phyloP scores from a whole-genome alignment of 2,797 vertebrate genomes.

The Megalops cyprinoides region DNA sequence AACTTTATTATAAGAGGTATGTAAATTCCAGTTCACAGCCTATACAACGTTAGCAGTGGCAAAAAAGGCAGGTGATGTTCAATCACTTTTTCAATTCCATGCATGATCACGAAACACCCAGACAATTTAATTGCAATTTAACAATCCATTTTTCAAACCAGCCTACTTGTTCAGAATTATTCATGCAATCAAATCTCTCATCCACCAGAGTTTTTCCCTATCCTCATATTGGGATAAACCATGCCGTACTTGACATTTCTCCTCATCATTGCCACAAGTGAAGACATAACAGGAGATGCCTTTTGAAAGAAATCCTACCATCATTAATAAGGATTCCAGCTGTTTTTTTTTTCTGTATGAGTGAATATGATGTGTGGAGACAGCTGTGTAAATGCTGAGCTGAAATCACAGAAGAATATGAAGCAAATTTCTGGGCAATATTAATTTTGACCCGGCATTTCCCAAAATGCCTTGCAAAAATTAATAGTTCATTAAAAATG shows the following conservation, averaged over 20 bases:
- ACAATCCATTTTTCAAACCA: constrained; percentile 10
- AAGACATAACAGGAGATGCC: too few relatives aligned
- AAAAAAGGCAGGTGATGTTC: background rate
- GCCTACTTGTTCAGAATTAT: background rate
- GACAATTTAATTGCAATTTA: constrained; percentile 12
- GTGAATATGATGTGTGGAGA: background rate
- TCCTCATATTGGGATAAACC: background rate
- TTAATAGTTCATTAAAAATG: background rate
- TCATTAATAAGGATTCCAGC: background rate
- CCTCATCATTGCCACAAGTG: background rate
- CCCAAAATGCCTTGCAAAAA: background rate
- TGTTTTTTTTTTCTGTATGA: background rate
- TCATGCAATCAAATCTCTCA: constrained; percentile 15
- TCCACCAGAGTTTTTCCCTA: background rate
- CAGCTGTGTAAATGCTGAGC: background rate
- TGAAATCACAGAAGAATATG: background rate
- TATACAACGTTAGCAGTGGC: background rate
- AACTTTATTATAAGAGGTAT: background rate
- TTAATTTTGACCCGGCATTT: background rate
- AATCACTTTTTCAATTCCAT: background rate
- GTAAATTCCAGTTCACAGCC: background rate
- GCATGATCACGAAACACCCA: constrained; percentile 3
- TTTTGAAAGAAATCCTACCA: too few relatives aligned
- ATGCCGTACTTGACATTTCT: background rate
- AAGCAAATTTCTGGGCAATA: background rate